Base-by-base conservation (phyloP, 2,888 invertebrate genomes). In the Melanostoma mellinum region DNA sequence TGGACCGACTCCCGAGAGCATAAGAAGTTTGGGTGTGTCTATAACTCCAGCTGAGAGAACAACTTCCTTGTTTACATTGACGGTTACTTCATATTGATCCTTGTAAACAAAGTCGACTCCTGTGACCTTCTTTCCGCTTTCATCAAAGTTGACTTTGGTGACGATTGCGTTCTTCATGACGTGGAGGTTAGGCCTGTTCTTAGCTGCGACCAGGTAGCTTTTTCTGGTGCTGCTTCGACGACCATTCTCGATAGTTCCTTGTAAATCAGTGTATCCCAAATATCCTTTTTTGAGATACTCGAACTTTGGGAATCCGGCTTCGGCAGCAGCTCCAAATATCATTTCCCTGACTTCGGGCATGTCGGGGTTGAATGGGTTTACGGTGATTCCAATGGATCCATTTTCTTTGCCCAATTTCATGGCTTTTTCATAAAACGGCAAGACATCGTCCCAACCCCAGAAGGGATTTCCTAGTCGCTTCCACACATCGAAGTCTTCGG, bases 261-360 rank as follows among this genome's bases (percentile, higher is more conserved):
- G 94, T 1, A 93, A 89, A 53, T 92, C 92, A 8, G 93, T 92
- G 86, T 94, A 94, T 8, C 95, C 95, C 1, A 86, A 82, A n/a
- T 68, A 76, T n/a, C 86, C 93, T 0, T 94, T 94, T 87, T 94
- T 94, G 10, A 94, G 87, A 87, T 95, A 94, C 86, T 95, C 94
- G 0, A 93, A 87, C 2, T 93, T 91, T 8, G 92, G 92, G 84
- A 95, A 72, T 0, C 96, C 96, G 81, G 96, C 87, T 87, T 97
- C 95, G 50, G 91, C 85, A 0, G 93, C 95, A 0, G 95, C 95
- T 86, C 93, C 91, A 38, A 96, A 89, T 86, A 96, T 94, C 87
- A 94, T 93, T 0, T 93, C 90, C 0, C 93, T 92, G 32, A 89
- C 58, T 8, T 89, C 90, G 10, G 90, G 88, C 61, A 88, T 89